These are phyloP conservation scores for Hippocampus mohnikei DNA, from an alignment of 2,113 vertebrate species.

Conservation along the genomic window DNA sequence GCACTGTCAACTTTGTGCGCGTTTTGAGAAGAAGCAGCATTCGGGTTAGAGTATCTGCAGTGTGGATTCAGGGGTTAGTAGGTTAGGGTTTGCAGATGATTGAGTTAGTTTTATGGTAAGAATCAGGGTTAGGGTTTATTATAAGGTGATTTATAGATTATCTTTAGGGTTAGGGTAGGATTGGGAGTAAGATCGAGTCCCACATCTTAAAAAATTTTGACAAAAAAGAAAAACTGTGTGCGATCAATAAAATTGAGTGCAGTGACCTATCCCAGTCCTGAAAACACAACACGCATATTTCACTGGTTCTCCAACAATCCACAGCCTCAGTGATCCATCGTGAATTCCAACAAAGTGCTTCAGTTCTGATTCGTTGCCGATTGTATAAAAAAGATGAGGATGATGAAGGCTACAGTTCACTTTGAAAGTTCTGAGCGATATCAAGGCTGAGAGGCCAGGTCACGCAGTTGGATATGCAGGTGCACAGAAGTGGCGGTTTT, in stretches of 20 bases:
- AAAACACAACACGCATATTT: not conserved
- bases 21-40: slow-evolving; percentile 5
- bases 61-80: not conserved
- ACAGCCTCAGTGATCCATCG: not conserved
- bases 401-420: slow-evolving; percentile 29
- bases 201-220: no score
- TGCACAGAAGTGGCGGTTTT: slow-evolving; percentile 53
- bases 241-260: no score
- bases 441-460: slow-evolving; percentile 46
- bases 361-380: slow-evolving; percentile 17
- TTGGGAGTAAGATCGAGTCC: no score
- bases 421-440: slow-evolving; percentile 44
- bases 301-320: not conserved
- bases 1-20: slow-evolving; percentile 12
- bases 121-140: no score
- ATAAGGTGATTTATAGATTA: no score
- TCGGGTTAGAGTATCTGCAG: not conserved
- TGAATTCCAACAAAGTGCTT: slow-evolving; percentile 11
- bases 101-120: no score
- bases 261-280: not conserved
- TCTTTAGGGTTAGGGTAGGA: no score
- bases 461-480: slow-evolving; percentile 65
- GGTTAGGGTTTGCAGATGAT: not conserved
- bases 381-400: slow-evolving; percentile 4
- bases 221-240: no score